Evolutionary conservation across 1,140 invertebrate genomes (phyloP), one percentile per base, ranked within the genome.

Genomic region (Drosophila ogumai): DNA sequence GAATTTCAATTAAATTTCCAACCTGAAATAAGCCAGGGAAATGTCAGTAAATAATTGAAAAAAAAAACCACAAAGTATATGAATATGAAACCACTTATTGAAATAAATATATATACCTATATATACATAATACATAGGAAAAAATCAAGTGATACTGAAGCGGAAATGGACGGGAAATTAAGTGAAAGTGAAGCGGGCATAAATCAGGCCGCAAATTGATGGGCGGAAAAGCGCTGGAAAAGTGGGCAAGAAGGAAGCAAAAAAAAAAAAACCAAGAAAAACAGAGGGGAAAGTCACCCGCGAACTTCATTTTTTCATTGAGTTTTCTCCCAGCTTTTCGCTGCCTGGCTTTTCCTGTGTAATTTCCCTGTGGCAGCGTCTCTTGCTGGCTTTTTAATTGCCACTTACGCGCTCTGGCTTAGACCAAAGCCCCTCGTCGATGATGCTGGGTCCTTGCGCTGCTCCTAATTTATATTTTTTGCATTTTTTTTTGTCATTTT

Each of bases 321-420:
- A 73, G 40, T 73, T 41, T 58, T 40, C 9, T 8, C 15, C 22
- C 17, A 19, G 25, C n/a, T 38, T 9, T 8, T 15, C 9, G 3
- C 8, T 13, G 6, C 3, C 6, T 22, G 8, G n/a, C 17, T 46
- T 36, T 63, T 32, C 36, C 46, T 47, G 34, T 25, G 28, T 17
- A 22, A 67, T 67, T 67, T 67, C 49, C 43, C 36, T 15, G 44
- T 40, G 47, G 57, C 41, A 13, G 38, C 41, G 49, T 63, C 40
- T 58, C 61, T 73, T 60, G 41, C 78, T 76, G 61, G 84, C 69
- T 82, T 87, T 87, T 87, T 87, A 87, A 87, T 87, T 87, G 84
- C 80, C 84, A 84, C 84, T 87, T 88, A 67, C 84, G 67, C 56
- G 49, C 49, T 77, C 52, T 57, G 69, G 82, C 75, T 86, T 82